Evolutionary conservation across 2,888 invertebrate genomes (phyloP).

Genomic region (Mesorhabditis spiculigera): DNA sequence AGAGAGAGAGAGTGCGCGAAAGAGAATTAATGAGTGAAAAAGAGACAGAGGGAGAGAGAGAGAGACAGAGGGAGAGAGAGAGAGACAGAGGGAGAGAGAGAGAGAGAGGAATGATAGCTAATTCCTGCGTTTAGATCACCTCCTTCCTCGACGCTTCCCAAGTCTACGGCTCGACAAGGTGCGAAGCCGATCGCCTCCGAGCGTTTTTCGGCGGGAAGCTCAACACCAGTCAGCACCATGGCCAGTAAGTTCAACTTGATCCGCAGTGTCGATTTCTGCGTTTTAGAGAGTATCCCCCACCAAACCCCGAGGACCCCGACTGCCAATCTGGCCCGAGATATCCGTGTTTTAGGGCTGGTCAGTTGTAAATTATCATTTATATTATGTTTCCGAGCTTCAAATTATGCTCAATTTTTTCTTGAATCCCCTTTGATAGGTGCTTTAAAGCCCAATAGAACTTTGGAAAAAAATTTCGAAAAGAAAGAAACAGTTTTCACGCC

Average conservation of each 20-base stretch:
- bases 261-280: neutral
- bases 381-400: no score
- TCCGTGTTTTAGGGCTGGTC: conserved; percentile 38
- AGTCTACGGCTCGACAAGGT: conserved; percentile 55
- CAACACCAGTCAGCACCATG: conserved; percentile 33
- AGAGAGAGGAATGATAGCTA: neutral
- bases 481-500: no score
- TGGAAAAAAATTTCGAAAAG: no score
- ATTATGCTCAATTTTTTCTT: no score
- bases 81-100: neutral
- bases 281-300: conserved; percentile 28
- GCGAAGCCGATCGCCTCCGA: conserved; percentile 46
- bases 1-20: no score
- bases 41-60: no score
- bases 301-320: conserved; percentile 68
- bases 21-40: no score
- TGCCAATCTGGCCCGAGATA: conserved; percentile 30
- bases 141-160: conserved; percentile 65
- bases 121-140: conserved; percentile 64
- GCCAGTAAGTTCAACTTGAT: neutral
- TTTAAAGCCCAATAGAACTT: no score
- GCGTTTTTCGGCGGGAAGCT: conserved; percentile 46
- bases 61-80: neutral
- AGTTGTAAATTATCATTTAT: no score
- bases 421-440: no score